Percentiles rank a stretch among this genome's conserved stretches.
phyloP scores from a whole-genome alignment of 1,140 invertebrate genomes.

The Camponotus pennsylvanicus region DNA sequence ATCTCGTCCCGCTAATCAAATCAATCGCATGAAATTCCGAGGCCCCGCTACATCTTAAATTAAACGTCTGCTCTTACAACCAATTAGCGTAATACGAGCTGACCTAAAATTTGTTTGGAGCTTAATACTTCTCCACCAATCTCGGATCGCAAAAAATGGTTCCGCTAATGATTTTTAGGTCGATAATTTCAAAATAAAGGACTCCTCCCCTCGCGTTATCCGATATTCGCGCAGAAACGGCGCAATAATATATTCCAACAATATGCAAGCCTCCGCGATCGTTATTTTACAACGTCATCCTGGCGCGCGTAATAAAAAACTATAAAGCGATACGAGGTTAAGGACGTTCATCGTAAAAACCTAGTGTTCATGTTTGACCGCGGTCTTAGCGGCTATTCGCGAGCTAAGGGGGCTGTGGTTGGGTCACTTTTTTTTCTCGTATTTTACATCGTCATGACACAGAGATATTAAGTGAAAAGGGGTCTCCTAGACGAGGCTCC shows the following conservation, averaged over 20 bases:
- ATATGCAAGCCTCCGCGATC: not conserved
- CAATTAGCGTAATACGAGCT: conserved; percentile 12
- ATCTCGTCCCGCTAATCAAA: conserved; percentile 17
- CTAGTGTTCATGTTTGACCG: not conserved
- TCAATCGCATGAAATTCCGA: conserved; percentile 16
- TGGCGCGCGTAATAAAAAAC: not conserved
- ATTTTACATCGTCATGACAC: conserved; percentile 10
- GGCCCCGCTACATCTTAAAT: not conserved
- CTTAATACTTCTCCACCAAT: not conserved
- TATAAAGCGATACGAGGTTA: not conserved
- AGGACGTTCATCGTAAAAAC: not conserved
- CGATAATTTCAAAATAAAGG: too few relatives aligned
- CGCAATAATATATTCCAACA: not conserved
- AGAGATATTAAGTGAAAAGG: conserved; percentile 8
- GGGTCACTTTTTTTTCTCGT: not conserved
- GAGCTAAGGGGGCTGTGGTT: not conserved
- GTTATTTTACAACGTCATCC: not conserved
- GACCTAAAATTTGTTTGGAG: not conserved
- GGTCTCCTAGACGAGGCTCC: not conserved
- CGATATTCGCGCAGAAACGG: not conserved
- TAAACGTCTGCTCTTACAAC: conserved; percentile 12
- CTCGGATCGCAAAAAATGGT: too few relatives aligned
- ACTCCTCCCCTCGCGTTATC: not conserved
- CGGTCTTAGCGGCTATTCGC: not conserved
- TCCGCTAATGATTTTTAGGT: too few relatives aligned